Conservation (phyloP, 2,797 vertebrate genomes). For the Sebastes cheni region DNA sequence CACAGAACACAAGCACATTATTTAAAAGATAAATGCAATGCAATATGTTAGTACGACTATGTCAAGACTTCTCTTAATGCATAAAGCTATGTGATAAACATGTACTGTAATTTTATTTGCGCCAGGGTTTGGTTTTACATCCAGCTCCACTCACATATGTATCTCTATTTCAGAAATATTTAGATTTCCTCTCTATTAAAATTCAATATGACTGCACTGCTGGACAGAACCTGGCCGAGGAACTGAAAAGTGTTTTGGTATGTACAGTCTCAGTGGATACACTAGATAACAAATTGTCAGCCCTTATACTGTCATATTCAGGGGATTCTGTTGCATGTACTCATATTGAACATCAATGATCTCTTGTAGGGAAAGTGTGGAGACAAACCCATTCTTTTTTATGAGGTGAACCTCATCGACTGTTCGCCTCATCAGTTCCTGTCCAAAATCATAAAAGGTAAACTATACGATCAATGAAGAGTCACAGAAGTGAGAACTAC, state of each 20-base stretch:
- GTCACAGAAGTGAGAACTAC: background rate
- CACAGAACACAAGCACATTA: background rate
- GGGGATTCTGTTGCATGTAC: background rate
- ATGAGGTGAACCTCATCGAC: conserved; percentile 36
- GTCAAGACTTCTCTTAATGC: background rate
- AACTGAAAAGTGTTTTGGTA: conserved; percentile 47
- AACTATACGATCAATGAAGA: background rate
- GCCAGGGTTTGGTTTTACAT: background rate
- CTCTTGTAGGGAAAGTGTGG: conserved; percentile 38
- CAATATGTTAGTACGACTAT: background rate
- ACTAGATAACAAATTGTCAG: background rate
- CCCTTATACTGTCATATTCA: background rate
- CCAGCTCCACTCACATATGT: background rate
- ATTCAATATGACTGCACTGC: conserved; percentile 53
- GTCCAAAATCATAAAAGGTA: conserved; percentile 49
- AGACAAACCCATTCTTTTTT: conserved; percentile 57
- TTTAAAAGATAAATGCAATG: background rate
- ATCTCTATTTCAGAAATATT: conserved; percentile 39
- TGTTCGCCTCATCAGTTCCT: conserved; percentile 43
- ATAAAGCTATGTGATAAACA: background rate
- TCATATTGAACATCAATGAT: background rate
- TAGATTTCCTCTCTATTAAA: conserved; percentile 63
- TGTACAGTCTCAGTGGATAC: background rate
- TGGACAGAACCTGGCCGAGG: conserved; percentile 15
- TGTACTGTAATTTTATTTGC: background rate